Percentiles rank a stretch among this genome's conserved stretches.
Conservation (phyloP, 2,797 vertebrate genomes). For the Adrianichthys oophorus region DNA sequence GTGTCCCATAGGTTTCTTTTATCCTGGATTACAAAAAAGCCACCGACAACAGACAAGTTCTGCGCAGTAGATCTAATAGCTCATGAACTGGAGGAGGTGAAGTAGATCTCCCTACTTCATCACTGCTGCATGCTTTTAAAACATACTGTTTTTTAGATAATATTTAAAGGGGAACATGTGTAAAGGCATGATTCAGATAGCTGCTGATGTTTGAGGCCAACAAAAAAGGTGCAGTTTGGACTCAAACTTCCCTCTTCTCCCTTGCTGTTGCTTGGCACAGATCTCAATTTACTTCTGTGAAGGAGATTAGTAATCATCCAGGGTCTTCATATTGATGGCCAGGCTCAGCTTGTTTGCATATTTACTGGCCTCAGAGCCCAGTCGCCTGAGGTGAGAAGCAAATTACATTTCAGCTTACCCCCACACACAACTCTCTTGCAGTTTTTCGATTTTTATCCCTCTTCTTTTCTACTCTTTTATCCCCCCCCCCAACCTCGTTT, state of each 20-base stretch:
- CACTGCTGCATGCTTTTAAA: too few species aligned
- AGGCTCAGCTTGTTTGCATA: conserved; percentile 80
- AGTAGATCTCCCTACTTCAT: conserved; percentile 27
- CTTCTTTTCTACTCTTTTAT: conserved; percentile 41
- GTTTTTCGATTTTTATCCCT: conserved; percentile 69
- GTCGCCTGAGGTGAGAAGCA: conserved; percentile 83
- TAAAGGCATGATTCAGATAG: conserved; percentile 35
- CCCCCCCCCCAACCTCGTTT: conserved; percentile 59
- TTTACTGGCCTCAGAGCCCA: conserved; percentile 80
- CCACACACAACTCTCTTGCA: conserved; percentile 71
- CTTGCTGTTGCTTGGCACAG: conserved; percentile 50
- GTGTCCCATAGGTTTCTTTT: conserved; percentile 74
- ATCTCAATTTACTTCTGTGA: conserved; percentile 71
- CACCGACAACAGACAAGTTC: conserved; percentile 75
- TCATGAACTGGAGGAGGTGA: conserved; percentile 41
- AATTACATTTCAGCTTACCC: conserved; percentile 82
- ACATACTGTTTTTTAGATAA: too few species aligned
- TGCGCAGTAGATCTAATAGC: conserved; percentile 49
- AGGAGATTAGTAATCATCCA: conserved; percentile 81
- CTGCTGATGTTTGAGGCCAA: conserved; percentile 31
- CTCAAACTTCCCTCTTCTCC: conserved; percentile 43
- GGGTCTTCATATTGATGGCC: conserved; percentile 81
- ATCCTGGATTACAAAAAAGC: conserved; percentile 69
- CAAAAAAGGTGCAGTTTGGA: conserved; percentile 48
- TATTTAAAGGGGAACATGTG: conserved; percentile 9